phyloP scores from a whole-genome alignment of 2,113 vertebrate genomes.

The Alosa alosa region DNA sequence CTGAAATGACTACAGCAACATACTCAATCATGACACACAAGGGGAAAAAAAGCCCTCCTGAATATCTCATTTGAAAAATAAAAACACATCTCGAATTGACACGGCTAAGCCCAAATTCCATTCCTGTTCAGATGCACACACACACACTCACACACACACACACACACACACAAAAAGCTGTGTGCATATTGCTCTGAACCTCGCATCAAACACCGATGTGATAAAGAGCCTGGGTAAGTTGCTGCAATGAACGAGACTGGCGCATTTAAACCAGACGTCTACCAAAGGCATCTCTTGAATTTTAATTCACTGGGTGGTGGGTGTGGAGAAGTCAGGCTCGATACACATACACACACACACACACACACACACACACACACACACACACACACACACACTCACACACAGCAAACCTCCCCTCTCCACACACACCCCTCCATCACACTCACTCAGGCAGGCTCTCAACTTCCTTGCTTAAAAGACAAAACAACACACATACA shows the following conservation, averaged over 20 bases:
- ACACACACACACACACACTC: slow-evolving; percentile 23
- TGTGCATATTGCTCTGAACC: slow-evolving; percentile 49
- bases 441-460: slow-evolving; percentile 18
- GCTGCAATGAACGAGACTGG: slow-evolving; percentile 37
- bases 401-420: slow-evolving; percentile 2
- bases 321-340: slow-evolving; percentile 33
- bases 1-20: slow-evolving; percentile 63
- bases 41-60: slow-evolving; percentile 50
- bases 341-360: slow-evolving; percentile 1
- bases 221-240: slow-evolving; percentile 50
- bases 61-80: slow-evolving; percentile 57
- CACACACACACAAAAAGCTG: slow-evolving; percentile 25
- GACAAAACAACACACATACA: slow-evolving; percentile 1
- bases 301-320: slow-evolving; percentile 36
- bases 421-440: background rate
- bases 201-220: slow-evolving; percentile 50
- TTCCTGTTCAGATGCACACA: slow-evolving; percentile 41
- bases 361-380: slow-evolving; percentile 2
- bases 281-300: slow-evolving; percentile 48
- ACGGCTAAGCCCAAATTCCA: slow-evolving; percentile 47
- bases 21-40: slow-evolving; percentile 34
- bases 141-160: slow-evolving; percentile 2
- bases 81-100: slow-evolving; percentile 54
- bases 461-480: slow-evolving; percentile 5
- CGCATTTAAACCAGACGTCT: slow-evolving; percentile 50